Evolutionary conservation across 2,888 invertebrate species (phyloP), one percentile per base, ranked within the genome.

Genomic region (Nomada fabriciana): DNA sequence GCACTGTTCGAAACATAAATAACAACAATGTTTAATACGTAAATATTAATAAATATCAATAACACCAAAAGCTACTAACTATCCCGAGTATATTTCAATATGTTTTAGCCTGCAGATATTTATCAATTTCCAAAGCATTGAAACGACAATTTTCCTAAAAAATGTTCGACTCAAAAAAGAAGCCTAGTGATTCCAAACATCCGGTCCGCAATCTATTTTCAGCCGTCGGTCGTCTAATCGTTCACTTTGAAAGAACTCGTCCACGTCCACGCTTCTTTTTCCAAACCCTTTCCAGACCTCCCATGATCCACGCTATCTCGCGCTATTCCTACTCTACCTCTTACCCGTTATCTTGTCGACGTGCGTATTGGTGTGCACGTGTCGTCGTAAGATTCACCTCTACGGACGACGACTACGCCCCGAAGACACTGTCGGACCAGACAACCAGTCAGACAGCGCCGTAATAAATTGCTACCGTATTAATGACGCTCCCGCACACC

Each of bases 381-480:
- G 78, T 87, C 80, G 73, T 73, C 75, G 57, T 23, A 57, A 73
- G 83, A 81, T 80, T 82, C 83, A 69, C 69, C 64, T 57, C 73
- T 64, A 73, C 70, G 76, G 88, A 79, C 82, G 87, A 85, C 87
- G 84, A 86, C 80, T 85, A 89, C 85, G 82, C 90, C 89, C 90
- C 68, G 84, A 85, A 88, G 90, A 90, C 87, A 83, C 87, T 80
- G 80, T 85, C 84, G 83, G 68, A 71, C 81, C 81, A 86, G 90
- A 90, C 89, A 90, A 88, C 80, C 86, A 86, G 88, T 87, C 86
- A 89, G 91, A 92, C 92, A 89, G 91, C 85, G 83, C 86, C 86
- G 90, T 93, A 91, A 93, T 93, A 93, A 93, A 93, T 93, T 92
- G 91, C 92, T 91, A 92, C 89, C 90, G 92, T 91, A 91, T 91